Evolutionary conservation across 2,888 invertebrate species (phyloP).

Genomic region (Eugnorisma glareosa): DNA sequence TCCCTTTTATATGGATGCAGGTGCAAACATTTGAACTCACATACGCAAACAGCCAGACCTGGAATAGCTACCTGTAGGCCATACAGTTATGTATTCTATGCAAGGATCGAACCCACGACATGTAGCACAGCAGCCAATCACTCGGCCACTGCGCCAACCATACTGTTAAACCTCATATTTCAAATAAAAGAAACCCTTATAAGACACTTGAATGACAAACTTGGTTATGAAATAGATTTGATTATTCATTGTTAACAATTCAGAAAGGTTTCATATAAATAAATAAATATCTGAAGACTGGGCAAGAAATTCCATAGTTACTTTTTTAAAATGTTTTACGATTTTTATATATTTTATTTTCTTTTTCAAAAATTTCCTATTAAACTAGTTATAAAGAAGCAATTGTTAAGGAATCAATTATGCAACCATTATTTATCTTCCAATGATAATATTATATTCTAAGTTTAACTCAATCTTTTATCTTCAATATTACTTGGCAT

Average conservation of each 20-base stretch:
- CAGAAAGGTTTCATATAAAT: neutral
- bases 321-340: neutral
- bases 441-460: conserved; percentile 23
- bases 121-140: too few relatives aligned
- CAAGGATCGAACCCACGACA: too few relatives aligned
- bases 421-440: conserved; percentile 27
- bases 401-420: conserved; percentile 16
- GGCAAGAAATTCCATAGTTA: neutral
- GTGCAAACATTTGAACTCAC: too few relatives aligned
- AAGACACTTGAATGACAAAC: neutral
- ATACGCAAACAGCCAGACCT: too few relatives aligned
- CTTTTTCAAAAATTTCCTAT: neutral
- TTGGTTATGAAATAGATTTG: neutral
- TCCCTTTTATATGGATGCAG: too few relatives aligned
- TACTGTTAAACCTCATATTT: neutral
- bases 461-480: conserved; percentile 47
- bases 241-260: neutral
- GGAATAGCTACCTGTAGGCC: too few relatives aligned
- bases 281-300: too few relatives aligned
- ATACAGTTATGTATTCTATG: too few relatives aligned
- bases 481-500: conserved; percentile 18
- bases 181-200: neutral
- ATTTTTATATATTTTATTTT: neutral
- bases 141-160: too few relatives aligned
- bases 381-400: neutral